Conservation (phyloP, 1,140 invertebrate species). For the Conus betulinus region DNA sequence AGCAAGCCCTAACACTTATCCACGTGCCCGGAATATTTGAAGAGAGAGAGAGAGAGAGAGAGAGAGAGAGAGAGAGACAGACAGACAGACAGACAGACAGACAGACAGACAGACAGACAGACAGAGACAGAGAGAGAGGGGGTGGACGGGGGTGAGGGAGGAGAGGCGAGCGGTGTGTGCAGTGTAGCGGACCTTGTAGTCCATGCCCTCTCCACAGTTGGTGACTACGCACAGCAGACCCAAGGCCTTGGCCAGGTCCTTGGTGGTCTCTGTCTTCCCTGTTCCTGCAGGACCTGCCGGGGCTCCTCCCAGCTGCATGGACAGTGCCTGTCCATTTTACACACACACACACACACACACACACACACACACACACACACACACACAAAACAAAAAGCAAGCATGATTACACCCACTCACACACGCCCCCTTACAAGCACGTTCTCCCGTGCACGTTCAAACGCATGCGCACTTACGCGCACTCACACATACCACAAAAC, state of each 20-base stretch:
- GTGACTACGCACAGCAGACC: slow-evolving; percentile 90
- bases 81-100: not conserved
- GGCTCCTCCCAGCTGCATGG: slow-evolving; percentile 90
- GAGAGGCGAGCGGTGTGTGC: not conserved
- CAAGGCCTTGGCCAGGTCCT: slow-evolving; percentile 90
- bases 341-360: slow-evolving; percentile 6
- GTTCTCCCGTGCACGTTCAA: too few species aligned
- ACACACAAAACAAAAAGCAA: not conserved
- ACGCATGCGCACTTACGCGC: too few species aligned
- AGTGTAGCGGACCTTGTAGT: slow-evolving; percentile 78
- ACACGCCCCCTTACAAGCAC: too few species aligned
- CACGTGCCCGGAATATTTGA: too few species aligned
- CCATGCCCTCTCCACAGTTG: slow-evolving; percentile 93
- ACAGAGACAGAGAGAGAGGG: not conserved
- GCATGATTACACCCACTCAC: too few species aligned
- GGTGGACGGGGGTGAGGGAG: not conserved
- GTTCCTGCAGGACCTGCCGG: slow-evolving; percentile 82
- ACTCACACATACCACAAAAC: too few species aligned
- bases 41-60: too few species aligned
- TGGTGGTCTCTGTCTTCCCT: slow-evolving; percentile 93
- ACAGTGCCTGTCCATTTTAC: slow-evolving; percentile 80
- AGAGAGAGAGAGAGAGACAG: too few species aligned
- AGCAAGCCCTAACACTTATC: too few species aligned
- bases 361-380: not conserved
- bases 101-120: not conserved